Evolutionary conservation across 2,888 invertebrate species (phyloP), one percentile per base, ranked within the genome.

Genomic region (Clunio marinus): DNA sequence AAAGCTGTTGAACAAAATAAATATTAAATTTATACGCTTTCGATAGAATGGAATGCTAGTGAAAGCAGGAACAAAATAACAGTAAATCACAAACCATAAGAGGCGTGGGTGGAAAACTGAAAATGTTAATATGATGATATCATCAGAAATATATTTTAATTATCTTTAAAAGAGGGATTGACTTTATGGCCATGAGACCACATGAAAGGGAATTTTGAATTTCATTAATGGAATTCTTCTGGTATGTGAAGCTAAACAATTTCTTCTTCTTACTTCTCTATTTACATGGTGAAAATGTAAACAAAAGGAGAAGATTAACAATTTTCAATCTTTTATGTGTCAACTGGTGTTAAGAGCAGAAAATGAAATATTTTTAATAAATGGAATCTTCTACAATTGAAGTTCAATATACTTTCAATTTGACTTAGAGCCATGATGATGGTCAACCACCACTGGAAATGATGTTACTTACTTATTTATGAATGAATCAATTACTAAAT

Each of bases 161-260:
- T 65, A 65, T 27, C 10, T 13, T 65, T 46, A 17, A 41, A 41
- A 41, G 46, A 41, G 15, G 63, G 63, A 65, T 65, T 65, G 63
- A 46, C 63, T 65, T 65, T 65, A 65, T 65, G 63, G 63, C 46
- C 22, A 22, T 7, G 20, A 20, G 17, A 46, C 63, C 63, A 65
- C 63, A 65, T 65, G 27, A 65, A 65, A 65, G 63, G 27, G 5
- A 41, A 45, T 45, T 35, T 60, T 37, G 27, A n/a, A 20, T 60
- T 32, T 15, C 13, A 13, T 32, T 60, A 35, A 60, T 35, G 37
- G 32, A 35, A 37, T n/a, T n/a, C n/a, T n/a, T n/a, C n/a, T 7
- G 10, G 32, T 7, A 32, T 7, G 10, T 32, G 10, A 32, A 32
- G 7, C n/a, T n/a, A n/a, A n/a, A n/a, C n/a, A n/a, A n/a, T n/a